A percentile compares a stretch with the other conserved stretches of the same genome.
phyloP scores from a whole-genome alignment of 2,113 vertebrate species.

The Tapirus terrestris region DNA sequence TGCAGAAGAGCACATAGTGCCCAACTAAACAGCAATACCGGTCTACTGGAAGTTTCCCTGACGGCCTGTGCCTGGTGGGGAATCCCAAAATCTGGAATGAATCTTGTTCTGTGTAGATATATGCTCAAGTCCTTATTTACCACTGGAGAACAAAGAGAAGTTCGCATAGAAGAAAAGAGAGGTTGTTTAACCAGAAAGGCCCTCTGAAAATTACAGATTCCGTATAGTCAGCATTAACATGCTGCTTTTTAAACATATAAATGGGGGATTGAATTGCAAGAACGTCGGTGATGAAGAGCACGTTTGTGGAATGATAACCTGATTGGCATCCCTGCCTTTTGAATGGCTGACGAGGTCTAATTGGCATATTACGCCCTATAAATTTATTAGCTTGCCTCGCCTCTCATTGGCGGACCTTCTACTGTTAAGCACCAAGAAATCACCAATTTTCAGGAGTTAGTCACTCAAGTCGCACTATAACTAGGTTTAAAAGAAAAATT shows the following conservation, averaged over 20 bases:
- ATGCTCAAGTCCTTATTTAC: conserved; percentile 51
- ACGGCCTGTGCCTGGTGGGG: conserved; percentile 15
- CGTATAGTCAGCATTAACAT: conserved; percentile 55
- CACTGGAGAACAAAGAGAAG: conserved; percentile 63
- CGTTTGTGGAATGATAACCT: conserved; percentile 68
- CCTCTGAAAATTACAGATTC: conserved; percentile 15
- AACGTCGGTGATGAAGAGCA: conserved; percentile 72
- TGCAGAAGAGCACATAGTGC: conserved; percentile 44
- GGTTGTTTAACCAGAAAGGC: background rate
- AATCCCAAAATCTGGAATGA: conserved; percentile 41
- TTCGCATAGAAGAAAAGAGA: background rate
- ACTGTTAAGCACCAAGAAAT: conserved; percentile 86
- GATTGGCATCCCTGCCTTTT: conserved; percentile 75
- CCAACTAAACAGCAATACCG: background rate
- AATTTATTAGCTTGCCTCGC: conserved; percentile 83
- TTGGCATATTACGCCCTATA: conserved; percentile 86
- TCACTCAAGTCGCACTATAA: conserved; percentile 81
- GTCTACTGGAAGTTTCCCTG: conserved; percentile 1
- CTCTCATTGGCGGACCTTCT: conserved; percentile 79
- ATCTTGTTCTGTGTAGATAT: background rate
- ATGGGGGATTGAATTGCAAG: conserved; percentile 74
- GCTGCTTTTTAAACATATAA: conserved; percentile 58
- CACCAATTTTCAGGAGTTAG: conserved; percentile 86
- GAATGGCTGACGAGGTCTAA: conserved; percentile 80
- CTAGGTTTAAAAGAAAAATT: conserved; percentile 66